A percentile compares a stretch with the other conserved stretches of the same genome.
phyloP scores from a whole-genome alignment of 2,797 vertebrate species.

The Avahi laniger region DNA sequence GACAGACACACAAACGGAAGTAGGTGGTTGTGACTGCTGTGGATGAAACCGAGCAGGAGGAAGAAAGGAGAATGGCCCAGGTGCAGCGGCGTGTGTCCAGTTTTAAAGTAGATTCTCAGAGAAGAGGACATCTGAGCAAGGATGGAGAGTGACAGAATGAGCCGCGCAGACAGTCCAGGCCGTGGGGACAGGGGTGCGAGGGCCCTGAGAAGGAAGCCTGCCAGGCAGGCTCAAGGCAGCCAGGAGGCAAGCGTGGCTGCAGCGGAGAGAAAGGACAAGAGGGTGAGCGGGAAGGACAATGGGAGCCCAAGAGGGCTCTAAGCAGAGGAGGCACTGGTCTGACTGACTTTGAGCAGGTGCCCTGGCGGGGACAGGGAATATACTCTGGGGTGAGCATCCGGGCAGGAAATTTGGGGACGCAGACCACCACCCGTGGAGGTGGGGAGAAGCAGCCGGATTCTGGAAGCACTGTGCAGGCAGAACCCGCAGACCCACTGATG shows the following conservation, averaged over 20 bases:
- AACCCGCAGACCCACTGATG: too few species aligned
- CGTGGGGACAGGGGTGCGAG: not conserved
- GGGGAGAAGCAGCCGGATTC: not conserved
- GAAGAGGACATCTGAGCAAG: not conserved
- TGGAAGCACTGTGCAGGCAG: not conserved
- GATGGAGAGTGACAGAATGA: not conserved
- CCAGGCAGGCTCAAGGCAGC: not conserved
- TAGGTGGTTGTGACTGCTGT: accelerated
- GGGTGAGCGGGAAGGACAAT: not conserved
- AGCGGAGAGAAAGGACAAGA: not conserved
- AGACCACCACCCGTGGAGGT: accelerated
- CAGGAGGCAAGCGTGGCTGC: not conserved
- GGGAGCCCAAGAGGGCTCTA: not conserved
- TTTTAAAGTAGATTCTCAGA: not conserved
- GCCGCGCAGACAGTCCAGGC: not conserved
- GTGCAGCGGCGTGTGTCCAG: not conserved
- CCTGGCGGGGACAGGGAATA: not conserved
- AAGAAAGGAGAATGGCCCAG: not conserved
- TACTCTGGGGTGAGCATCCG: not conserved
- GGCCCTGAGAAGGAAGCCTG: not conserved
- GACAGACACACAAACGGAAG: not conserved
- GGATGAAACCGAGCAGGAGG: not conserved
- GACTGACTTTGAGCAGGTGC: not conserved
- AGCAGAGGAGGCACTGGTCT: not conserved
- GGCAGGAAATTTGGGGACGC: not conserved